phyloP scores from a whole-genome alignment of 1,140 invertebrate genomes.

The Nephotettix cincticeps region DNA sequence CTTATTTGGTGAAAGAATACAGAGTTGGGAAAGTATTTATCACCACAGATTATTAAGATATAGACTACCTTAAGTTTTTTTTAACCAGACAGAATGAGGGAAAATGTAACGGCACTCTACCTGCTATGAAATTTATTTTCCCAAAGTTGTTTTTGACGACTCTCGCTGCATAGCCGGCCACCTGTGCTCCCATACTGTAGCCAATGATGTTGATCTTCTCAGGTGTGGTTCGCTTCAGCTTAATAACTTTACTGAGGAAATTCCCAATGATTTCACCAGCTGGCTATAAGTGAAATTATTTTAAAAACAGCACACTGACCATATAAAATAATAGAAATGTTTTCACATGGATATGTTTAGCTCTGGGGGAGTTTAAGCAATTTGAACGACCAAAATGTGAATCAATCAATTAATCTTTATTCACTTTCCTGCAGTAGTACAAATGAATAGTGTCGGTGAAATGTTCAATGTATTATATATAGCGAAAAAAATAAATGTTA shows the following conservation, averaged over 20 bases:
- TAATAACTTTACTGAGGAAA: neutral
- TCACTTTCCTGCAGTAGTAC: no score
- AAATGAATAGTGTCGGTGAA: no score
- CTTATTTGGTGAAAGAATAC: no score
- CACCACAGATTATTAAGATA: no score
- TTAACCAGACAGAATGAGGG: no score
- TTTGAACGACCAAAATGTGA: no score
- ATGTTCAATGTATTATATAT: no score
- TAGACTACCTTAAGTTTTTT: no score
- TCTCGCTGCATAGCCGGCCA: neutral
- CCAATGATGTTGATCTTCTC: neutral
- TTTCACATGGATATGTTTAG: no score
- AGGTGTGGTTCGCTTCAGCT: neutral
- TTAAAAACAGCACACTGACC: neutral
- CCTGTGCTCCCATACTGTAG: neutral
- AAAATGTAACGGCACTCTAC: no score
- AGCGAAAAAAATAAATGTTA: neutral
- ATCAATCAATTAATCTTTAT: neutral
- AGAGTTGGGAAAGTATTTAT: no score
- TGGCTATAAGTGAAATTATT: neutral
- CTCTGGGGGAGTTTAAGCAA: no score
- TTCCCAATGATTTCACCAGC: neutral
- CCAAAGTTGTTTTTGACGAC: neutral
- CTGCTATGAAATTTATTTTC: neutral
- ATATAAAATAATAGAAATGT: neutral